These are phyloP conservation scores for Dryobates pubescens DNA, from an alignment of 2,797 vertebrate genomes.

Conservation along the genomic window DNA sequence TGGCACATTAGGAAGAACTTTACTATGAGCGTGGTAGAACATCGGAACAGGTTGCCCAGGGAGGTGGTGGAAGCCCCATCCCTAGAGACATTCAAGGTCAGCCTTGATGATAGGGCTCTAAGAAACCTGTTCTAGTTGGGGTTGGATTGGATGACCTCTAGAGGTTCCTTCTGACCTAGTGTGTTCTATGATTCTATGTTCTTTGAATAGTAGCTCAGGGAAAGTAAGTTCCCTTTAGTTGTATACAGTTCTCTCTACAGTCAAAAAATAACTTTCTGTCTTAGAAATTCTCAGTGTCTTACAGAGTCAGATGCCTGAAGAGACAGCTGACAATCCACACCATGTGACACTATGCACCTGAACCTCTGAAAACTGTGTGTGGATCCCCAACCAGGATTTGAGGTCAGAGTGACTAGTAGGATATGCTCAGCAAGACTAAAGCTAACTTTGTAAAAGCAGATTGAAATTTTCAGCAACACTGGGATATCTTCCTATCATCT, in stretches of 20 bases:
- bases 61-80: too few relatives aligned
- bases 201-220: background rate
- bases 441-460: background rate
- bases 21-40: too few relatives aligned
- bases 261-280: background rate
- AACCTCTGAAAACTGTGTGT: background rate
- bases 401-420: background rate
- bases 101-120: too few relatives aligned
- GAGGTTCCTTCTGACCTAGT: too few relatives aligned
- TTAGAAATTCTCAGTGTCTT: background rate
- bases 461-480: background rate
- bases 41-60: too few relatives aligned
- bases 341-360: background rate
- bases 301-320: background rate
- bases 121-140: too few relatives aligned
- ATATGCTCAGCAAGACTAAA: background rate
- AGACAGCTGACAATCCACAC: background rate
- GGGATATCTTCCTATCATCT: background rate
- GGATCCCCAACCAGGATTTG: background rate
- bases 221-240: background rate
- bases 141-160: too few relatives aligned
- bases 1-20: too few relatives aligned
- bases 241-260: background rate
- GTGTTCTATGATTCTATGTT: too few relatives aligned
- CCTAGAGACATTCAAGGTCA: too few relatives aligned